Base-by-base conservation (phyloP, 37 sponge, comb jelly and placozoan species). In the Sycon ciliatum region DNA sequence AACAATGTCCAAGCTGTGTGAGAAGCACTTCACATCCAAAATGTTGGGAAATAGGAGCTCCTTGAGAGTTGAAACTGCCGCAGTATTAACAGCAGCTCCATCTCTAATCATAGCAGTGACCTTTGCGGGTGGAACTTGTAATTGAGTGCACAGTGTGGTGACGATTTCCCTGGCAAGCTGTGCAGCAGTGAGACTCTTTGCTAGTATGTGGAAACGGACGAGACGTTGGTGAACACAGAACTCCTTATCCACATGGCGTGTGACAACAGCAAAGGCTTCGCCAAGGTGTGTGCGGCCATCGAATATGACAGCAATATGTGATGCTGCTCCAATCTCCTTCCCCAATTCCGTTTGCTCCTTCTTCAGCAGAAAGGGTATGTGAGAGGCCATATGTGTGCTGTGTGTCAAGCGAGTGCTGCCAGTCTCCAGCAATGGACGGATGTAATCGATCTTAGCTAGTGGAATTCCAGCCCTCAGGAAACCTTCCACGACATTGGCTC, bases 181-280 rank as follows among this genome's bases (percentile, higher is more conserved):
- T 5, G 36, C 68, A n/a, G 23, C 68, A n/a, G 68, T 35, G n/a
- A 67, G 68, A 36, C 40, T 39, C 39, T 67, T 67, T 4, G 26
- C 3, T 2, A 67, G 39, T 40, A 67, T 67, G 40, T 67, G 68
- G 1, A 67, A 1, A 39, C 37, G 2, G 24, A 67, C 39, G 4
- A 67, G 11, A 35, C 68, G 68, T 67, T 67, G 68, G 3, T 67
- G 39, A 1, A 67, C 24, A 5, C 24, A 35, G 39, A 34, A 36
- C 23, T 67, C 68, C 36, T 33, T 23, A 67, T 33, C 3, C 7
- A 67, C 38, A 67, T n/a, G 38, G 2, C 39, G 68, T n/a, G n/a
- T n/a, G 2, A 67, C 5, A 1, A 67, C n/a, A 9, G 68, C 68
- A n/a, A 67, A 67, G 4, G 68, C 68, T 67, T 67, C 68, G 6